Base-by-base conservation (phyloP, 2,888 invertebrate species). In the Callinectes sapidus region DNA sequence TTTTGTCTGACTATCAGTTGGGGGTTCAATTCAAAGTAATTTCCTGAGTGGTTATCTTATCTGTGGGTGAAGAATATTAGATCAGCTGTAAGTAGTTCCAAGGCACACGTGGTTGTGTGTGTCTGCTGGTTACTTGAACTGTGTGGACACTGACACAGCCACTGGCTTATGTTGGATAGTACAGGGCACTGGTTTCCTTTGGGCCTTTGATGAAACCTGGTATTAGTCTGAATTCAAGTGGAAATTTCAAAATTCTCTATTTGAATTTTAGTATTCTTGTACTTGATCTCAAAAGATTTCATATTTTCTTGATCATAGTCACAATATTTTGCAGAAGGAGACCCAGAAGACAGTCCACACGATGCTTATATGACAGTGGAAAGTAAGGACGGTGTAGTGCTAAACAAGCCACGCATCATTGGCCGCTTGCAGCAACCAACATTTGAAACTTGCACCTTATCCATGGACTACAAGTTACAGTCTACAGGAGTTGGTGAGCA, bases 391-490 rank as follows among this genome's bases (percentile, higher is more conserved):
- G 93, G 93, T 8, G 14, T 28, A 35, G 86, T 91, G 28, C 13
- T 66, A 18, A 93, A 93, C 87, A 87, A 91, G 28, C 91, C 93
- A 2, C 89, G 93, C 28, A 39, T 93, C 8, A 23, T 93, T 10
- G 91, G 91, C 48, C 87, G 86, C 14, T 10, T 66, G n/a, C 90
- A 91, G 28, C 94, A 92, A 42, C 91, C 94, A 1, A 90, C 94
- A 1, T 87, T 91, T 66, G 89, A 89, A n/a, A 77, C 91, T 42
- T 94, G 94, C 87, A 32, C 61, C n/a, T n/a, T 94, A 0, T 16
- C 87, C 39, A 35, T 94, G 32, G 86, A 91, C 66, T 94, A 90
- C 48, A 81, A 81, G 48, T 91, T 94, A 23, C 89, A 86, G 54
- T 90, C 91, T 28, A 23, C 91, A 14, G 89, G 48, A 16, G 86